Base-by-base conservation (phyloP, 1,140 invertebrate species). In the Hestina assimilis region DNA sequence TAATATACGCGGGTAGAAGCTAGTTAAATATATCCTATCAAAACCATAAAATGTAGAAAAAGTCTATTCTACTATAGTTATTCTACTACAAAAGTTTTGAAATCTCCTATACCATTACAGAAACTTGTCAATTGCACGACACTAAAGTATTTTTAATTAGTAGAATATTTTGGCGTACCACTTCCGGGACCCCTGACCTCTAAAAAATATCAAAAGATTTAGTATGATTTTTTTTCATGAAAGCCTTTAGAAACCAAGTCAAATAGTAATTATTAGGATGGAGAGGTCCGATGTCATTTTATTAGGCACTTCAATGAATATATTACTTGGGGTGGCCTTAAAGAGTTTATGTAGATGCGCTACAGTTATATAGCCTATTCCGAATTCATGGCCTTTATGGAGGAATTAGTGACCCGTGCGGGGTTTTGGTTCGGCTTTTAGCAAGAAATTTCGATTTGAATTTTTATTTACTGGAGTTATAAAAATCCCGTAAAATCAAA, bases 201-300 rank as follows among this genome's bases (percentile, higher is more conserved):
- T n/a, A n/a, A n/a, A 42, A 53, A 6, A 43, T 46, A 46, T 23
- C 12, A 55, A 46, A 14, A 21, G 2, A 12, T 21, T 35, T 55
- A 55, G 46, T 55, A 55, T 29, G 38, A 26, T 55, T 24, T 23
- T 17, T 55, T 46, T 38, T 38, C 38, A 35, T 38, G 23, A 15
- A 40, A n/a, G n/a, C 14, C 31, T 54, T 46, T 46, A 19, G 42
- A 42, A 31, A 26, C 42, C 24, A 31, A 46, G 26, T 23, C 41
- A 43, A 55, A 46, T 41, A 55, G n/a, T n/a, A n/a, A n/a, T n/a
- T 55, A 55, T 55, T 29, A 46, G 52, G 40, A 55, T 55, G 17
- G 52, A 23, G 41, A 46, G 29, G 46, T 15, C 41, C 41, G 20
- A 46, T 24, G 40, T 26, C 28, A 24, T 54, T 43, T 54, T 54